Evolutionary conservation across 2,113 vertebrate genomes (phyloP).

Genomic region (Turdus rufiventris): DNA sequence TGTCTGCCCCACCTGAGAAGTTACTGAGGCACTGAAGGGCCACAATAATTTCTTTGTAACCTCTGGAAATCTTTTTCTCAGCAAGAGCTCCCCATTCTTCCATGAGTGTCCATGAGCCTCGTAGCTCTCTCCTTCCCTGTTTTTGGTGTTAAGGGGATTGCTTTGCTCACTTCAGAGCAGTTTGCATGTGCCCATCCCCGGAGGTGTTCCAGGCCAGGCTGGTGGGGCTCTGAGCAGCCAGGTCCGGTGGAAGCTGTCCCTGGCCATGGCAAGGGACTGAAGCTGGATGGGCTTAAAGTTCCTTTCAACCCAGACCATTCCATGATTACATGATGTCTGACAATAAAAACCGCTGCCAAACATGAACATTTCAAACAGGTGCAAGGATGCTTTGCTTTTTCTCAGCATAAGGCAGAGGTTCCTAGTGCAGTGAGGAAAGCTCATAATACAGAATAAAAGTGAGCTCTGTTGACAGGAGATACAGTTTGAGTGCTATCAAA

Average conservation of each 20-base stretch:
- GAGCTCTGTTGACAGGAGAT: background rate
- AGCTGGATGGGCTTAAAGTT: background rate
- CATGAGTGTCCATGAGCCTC: background rate
- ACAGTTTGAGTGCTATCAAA: background rate
- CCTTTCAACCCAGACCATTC: background rate
- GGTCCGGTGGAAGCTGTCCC: background rate
- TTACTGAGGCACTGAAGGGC: background rate
- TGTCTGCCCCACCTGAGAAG: background rate
- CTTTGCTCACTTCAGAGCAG: background rate
- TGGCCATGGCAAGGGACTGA: fast-evolving
- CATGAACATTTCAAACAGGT: background rate
- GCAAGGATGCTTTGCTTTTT: background rate
- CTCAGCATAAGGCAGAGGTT: background rate
- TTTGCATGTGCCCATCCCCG: background rate
- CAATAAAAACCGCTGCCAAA: background rate
- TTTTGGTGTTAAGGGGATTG: background rate
- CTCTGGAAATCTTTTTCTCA: background rate
- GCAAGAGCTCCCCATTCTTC: background rate
- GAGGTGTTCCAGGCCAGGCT: no score
- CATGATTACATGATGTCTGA: background rate
- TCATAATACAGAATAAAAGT: background rate
- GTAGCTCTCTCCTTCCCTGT: background rate
- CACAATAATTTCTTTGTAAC: background rate
- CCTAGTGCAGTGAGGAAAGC: background rate
- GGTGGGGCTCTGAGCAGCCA: no score